Percentiles rank a stretch among this genome's conserved stretches.
phyloP scores from a whole-genome alignment of 2,113 vertebrate genomes.

The Larimichthys crocea region DNA sequence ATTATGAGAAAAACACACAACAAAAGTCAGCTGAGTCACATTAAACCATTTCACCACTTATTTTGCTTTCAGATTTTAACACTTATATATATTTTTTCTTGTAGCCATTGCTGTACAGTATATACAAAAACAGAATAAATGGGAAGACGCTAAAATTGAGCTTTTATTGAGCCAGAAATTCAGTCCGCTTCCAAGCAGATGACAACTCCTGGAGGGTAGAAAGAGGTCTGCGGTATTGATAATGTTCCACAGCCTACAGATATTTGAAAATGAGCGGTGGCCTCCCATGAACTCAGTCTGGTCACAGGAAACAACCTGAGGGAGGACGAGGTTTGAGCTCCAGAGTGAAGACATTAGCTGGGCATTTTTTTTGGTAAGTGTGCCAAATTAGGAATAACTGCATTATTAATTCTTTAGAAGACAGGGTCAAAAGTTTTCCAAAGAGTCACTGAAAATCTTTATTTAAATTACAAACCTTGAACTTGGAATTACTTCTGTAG shows the following conservation, averaged over 20 bases:
- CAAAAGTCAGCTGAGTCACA: neutral
- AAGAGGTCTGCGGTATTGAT: slow-evolving; percentile 31
- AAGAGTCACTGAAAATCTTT: neutral
- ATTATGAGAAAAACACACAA: neutral
- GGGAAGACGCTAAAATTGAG: neutral
- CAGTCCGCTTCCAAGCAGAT: slow-evolving; percentile 12
- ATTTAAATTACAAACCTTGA: neutral
- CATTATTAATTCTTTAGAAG: neutral
- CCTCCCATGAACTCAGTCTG: neutral
- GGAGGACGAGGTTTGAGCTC: neutral
- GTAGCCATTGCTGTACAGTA: neutral
- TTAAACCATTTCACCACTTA: neutral
- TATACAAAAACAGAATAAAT: neutral
- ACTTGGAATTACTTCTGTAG: slow-evolving; percentile 35
- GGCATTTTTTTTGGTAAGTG: neutral
- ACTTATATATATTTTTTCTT: neutral
- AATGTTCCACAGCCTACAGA: slow-evolving; percentile 19
- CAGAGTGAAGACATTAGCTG: slow-evolving; percentile 6
- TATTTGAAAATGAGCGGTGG: slow-evolving; percentile 17
- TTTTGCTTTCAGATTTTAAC: no score
- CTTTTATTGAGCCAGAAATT: slow-evolving; percentile 14
- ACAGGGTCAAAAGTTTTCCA: neutral
- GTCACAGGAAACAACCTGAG: slow-evolving; percentile 21
- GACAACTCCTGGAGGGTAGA: slow-evolving; percentile 5
- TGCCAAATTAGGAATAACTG: neutral